Evolutionary conservation across 1,140 invertebrate genomes (phyloP), one percentile per base, ranked within the genome.

Genomic region (Rhagoletis pomonella): DNA sequence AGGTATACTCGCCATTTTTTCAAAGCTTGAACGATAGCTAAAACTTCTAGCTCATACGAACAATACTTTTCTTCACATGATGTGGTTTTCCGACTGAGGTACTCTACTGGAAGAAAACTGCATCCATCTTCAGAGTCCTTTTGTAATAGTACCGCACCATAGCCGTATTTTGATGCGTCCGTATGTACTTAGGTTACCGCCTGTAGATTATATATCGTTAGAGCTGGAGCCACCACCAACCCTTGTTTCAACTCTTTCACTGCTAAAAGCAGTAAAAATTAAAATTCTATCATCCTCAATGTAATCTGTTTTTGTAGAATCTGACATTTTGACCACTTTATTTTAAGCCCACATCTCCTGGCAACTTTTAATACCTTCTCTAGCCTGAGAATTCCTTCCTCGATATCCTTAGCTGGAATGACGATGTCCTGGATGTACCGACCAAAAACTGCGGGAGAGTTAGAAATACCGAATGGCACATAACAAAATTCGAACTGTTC

Each of bases 381-480:
- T 14, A 92, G 86, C 3, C 29, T 65, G 5, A 67, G 44, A 6
- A 88, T 62, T 9, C 14, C 85, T 14, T 88, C 85, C 9, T 86
- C 62, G 6, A 44, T 65, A 14, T 14, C 44, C 17, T 65, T 62
- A 12, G 29, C 4, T 1, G 55, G 19, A 55, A 88, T 87, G 39
- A 87, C 65, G n/a, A 87, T 47, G 47, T 87, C 86, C 44, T 87
- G n/a, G n/a, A n/a, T n/a, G n/a, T n/a, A n/a, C n/a, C n/a, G n/a
- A n/a, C n/a, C 77, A 87, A 94, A 94, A 3, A 91, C 90, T 6
- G 90, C 87, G 0, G 94, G 91, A 0, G 93, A 90, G 88, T 93
- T 94, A 7, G 87, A 89, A 3, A 94, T 87, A 39, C 94, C 94
- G 89, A 94, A 94, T 39, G 93, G 93, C 88, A 94, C 90, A 86